Conservation (phyloP, 1,140 invertebrate species). For the Drosophila leontia region DNA sequence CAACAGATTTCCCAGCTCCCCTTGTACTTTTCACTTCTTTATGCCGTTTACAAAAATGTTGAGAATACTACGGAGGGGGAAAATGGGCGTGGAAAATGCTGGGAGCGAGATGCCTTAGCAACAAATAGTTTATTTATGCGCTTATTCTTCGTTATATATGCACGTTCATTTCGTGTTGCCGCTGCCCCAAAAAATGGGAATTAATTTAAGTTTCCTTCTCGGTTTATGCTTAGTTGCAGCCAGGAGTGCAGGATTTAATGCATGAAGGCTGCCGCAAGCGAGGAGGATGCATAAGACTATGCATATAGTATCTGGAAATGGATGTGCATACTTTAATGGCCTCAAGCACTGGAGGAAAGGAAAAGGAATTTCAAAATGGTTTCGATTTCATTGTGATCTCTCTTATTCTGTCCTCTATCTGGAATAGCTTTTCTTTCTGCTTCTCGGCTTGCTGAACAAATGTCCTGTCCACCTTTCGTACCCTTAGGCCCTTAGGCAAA, state of each 20-base stretch:
- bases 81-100: slow-evolving; percentile 33
- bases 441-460: neutral
- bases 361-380: slow-evolving; percentile 4
- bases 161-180: slow-evolving; percentile 17
- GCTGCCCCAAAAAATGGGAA: slow-evolving; percentile 9
- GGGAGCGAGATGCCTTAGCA: slow-evolving; percentile 43
- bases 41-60: slow-evolving; percentile 37
- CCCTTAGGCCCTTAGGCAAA: slow-evolving; percentile 29
- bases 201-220: slow-evolving; percentile 40
- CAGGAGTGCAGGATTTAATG: slow-evolving; percentile 16
- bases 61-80: neutral
- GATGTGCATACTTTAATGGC: slow-evolving; percentile 21
- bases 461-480: slow-evolving; percentile 5
- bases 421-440: neutral
- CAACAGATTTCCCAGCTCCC: slow-evolving; percentile 58
- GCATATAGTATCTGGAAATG: slow-evolving; percentile 2
- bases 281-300: slow-evolving; percentile 1
- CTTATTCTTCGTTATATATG: slow-evolving; percentile 52
- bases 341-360: neutral
- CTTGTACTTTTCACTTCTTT: slow-evolving; percentile 12
- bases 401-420: neutral
- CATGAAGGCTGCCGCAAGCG: neutral
- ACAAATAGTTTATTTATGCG: slow-evolving; percentile 74
- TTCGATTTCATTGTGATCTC: slow-evolving; percentile 8
- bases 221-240: slow-evolving; percentile 36